phyloP scores from a whole-genome alignment of 2,113 vertebrate genomes.

The Cacatua alba region DNA sequence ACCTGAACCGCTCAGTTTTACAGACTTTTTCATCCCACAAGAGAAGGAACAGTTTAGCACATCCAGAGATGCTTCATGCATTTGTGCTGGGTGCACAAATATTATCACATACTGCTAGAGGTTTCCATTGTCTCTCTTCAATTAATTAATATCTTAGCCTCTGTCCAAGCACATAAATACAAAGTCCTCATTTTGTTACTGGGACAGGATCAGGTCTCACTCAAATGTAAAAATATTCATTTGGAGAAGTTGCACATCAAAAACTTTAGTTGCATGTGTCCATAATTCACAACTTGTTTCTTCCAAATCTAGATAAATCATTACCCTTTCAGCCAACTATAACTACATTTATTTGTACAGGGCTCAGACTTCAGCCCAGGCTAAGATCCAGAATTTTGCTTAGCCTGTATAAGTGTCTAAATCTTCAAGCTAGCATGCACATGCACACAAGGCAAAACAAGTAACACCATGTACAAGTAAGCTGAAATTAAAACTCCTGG shows the following conservation, averaged over 20 bases:
- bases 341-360: neutral
- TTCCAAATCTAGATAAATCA: neutral
- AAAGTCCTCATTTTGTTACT: neutral
- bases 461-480: neutral
- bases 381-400: neutral
- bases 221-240: neutral
- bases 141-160: conserved; percentile 10
- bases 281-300: neutral
- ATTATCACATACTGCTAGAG: neutral
- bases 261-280: neutral
- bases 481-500: neutral
- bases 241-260: neutral
- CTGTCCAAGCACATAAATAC: neutral
- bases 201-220: neutral
- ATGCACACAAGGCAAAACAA: neutral
- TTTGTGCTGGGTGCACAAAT: neutral
- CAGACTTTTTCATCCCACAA: neutral
- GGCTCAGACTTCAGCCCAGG: neutral
- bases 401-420: neutral
- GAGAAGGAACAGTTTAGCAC: neutral
- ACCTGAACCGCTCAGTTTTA: neutral
- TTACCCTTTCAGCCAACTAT: neutral
- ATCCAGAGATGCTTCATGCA: neutral
- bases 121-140: neutral
- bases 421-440: neutral